Base-by-base conservation (phyloP, 2,888 invertebrate species). In the Plusia festucae region DNA sequence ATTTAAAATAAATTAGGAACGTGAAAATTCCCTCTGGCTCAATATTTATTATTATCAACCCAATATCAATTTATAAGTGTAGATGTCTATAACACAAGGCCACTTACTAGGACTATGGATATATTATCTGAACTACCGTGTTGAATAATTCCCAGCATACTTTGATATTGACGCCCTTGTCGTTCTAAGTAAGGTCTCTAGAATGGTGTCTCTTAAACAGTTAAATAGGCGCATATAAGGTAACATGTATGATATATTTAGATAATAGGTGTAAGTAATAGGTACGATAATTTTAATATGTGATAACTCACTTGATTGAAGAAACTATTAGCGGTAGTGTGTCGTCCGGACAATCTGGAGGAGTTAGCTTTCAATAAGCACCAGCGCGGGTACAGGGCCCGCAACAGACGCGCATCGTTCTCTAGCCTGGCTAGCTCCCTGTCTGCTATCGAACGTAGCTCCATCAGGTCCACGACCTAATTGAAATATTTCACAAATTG, bases 381-480 rank as follows among this genome's bases (percentile, higher is more conserved):
- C 93, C 94, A 94, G n/a, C 93, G 90, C 4, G 93, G 92, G 68
- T 86, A 90, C 11, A 92, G 55, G 0, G 86, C 68, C 5, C 88
- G 88, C 71, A 90, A 75, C n/a, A 87, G 22, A 27, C 88, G 89
- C 11, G 88, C 85, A 62, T 93, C 92, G 51, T 80, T 86, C 70
- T 95, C 94, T 49, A 95, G 71, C 51, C 84, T 85, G 9, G 72
- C 75, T 1, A 95, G 85, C 68, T 94, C 93, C 34, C 88, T 84
- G 59, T 93, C 94, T 5, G 94, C 94, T 76, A 93, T 86, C 0
- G 94, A 95, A 1, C 93, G 91, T 15, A 94, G 78, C 68, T 94
- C 93, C 93, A 95, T 92, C 27, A 94, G 71, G 75, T 94, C 93
- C 6, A 95, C 94, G 15, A 95, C 91, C 94, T 95, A 53, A 49